Evolutionary conservation across 1,140 invertebrate species (phyloP).

Genomic region (Arion vulgaris): DNA sequence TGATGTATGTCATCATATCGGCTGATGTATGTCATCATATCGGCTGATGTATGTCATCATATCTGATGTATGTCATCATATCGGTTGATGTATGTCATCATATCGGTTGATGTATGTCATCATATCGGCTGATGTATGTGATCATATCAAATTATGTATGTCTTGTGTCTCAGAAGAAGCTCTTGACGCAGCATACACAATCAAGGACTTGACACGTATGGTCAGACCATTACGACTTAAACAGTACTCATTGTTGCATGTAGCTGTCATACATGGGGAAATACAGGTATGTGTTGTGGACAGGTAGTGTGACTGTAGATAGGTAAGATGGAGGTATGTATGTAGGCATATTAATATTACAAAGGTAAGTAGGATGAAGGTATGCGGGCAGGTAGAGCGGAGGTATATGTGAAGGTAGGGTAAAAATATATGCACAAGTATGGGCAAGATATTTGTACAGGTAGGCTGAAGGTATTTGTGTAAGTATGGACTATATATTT

Average conservation of each 20-base stretch:
- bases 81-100: too few relatives aligned
- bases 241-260: conserved; percentile 21
- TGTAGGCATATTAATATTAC: neutral
- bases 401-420: neutral
- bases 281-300: conserved; percentile 9
- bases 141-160: too few relatives aligned
- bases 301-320: neutral
- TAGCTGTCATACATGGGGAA: conserved; percentile 17
- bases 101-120: too few relatives aligned
- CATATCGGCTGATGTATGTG: too few relatives aligned
- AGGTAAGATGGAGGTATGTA: neutral
- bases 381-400: neutral
- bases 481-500: too few relatives aligned
- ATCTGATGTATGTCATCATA: too few relatives aligned
- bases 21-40: too few relatives aligned
- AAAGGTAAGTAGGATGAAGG: neutral
- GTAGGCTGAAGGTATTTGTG: too few relatives aligned
- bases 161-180: neutral
- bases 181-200: neutral
- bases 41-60: too few relatives aligned
- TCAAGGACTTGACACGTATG: conserved; percentile 17
- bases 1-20: too few relatives aligned
- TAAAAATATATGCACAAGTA: neutral
- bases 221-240: conserved; percentile 1
- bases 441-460: too few relatives aligned